A percentile compares a stretch with the other conserved stretches of the same genome.
These are phyloP conservation scores for Dinoponera quadriceps DNA, from an alignment of 1,140 invertebrate species.

Conservation along the genomic window DNA sequence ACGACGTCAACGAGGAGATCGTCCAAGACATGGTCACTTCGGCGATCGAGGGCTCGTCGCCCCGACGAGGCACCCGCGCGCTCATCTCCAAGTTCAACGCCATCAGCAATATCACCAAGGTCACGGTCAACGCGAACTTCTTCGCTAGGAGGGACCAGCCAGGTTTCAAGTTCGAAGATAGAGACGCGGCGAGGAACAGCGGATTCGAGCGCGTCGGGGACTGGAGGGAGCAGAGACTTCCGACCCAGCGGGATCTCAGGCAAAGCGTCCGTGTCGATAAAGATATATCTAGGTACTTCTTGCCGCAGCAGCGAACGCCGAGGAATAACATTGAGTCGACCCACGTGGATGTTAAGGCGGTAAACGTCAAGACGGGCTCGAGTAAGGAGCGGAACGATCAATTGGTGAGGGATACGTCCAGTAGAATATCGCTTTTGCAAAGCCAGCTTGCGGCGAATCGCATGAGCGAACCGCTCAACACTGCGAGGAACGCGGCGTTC, in stretches of 20 bases:
- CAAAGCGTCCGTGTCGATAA: conserved; percentile 62
- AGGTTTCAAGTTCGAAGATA: conserved; percentile 41
- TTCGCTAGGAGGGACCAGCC: conserved; percentile 77
- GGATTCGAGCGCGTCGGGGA: conserved; percentile 51
- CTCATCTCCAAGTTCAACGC: conserved; percentile 89
- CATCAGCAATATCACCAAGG: conserved; percentile 87
- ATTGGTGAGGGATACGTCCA: conserved; percentile 59
- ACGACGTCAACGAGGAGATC: conserved; percentile 75
- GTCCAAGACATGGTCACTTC: conserved; percentile 81
- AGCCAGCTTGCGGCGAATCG: conserved; percentile 70
- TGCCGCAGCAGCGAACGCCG: conserved; percentile 56
- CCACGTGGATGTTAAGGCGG: background rate
- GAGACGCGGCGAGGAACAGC: conserved; percentile 57
- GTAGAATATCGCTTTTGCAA: conserved; percentile 70
- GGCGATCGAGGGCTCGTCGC: conserved; percentile 78
- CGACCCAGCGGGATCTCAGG: conserved; percentile 47
- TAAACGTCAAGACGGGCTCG: background rate
- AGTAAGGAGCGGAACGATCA: conserved; percentile 64
- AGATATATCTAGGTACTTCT: conserved; percentile 79
- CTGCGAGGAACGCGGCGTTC: background rate
- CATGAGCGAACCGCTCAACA: conserved; percentile 32
- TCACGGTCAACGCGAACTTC: conserved; percentile 86
- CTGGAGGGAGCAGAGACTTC: conserved; percentile 62
- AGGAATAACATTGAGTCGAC: conserved; percentile 23
- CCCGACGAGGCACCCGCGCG: conserved; percentile 85